Conservation (phyloP, 2,797 vertebrate species). For the Aldrovandia affinis region DNA sequence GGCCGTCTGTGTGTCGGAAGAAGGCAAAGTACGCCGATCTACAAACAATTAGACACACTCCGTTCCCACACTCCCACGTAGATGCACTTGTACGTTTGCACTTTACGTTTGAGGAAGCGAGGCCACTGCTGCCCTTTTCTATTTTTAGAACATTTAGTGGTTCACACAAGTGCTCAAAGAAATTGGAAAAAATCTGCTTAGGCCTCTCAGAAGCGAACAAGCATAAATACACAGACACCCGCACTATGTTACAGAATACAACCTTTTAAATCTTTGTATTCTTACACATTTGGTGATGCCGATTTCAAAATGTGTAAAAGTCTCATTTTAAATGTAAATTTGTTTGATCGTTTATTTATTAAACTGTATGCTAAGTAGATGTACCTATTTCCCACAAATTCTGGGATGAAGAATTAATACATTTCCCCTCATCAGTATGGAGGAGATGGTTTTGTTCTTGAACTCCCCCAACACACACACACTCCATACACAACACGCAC, state of each 20-base stretch:
- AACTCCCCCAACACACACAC: background rate
- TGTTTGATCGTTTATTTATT: no score
- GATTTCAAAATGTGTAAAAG: no score
- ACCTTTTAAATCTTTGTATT: no score
- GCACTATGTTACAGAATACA: no score
- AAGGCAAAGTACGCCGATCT: background rate
- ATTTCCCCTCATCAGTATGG: constrained; percentile 30
- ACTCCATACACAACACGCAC: constrained; percentile 25
- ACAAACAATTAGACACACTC: background rate
- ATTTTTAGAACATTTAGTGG: background rate
- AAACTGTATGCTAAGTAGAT: background rate
- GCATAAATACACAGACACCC: no score
- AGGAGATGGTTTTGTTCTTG: constrained; percentile 23
- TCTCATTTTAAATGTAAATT: no score
- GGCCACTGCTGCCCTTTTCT: background rate
- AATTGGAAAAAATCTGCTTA: no score
- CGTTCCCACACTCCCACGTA: background rate
- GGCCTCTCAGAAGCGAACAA: no score
- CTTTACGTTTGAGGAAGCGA: background rate
- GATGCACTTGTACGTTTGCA: background rate
- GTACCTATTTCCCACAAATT: constrained; percentile 16
- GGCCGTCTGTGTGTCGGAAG: background rate
- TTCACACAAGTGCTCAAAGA: no score
- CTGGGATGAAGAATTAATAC: constrained; percentile 40
- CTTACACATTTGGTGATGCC: no score